Evolutionary conservation across 2,113 vertebrate genomes (phyloP).

Genomic region (Loxodonta africana): DNA sequence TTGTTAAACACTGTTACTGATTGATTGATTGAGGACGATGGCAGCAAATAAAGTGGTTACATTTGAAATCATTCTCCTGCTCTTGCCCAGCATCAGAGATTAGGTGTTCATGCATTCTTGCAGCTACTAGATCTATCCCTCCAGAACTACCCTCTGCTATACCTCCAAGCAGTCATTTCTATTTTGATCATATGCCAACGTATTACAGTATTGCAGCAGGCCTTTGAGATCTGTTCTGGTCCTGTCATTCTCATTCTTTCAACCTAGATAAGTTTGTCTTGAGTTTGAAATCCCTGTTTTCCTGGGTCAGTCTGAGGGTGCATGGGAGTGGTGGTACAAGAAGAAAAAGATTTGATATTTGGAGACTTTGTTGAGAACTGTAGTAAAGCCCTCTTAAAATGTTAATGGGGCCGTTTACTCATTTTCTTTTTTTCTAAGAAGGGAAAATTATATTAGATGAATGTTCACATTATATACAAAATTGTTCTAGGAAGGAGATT

Average conservation of each 20-base stretch:
- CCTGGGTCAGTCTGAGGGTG: neutral
- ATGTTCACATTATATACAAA: constrained; percentile 42
- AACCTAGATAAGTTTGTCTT: neutral
- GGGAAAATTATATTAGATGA: neutral
- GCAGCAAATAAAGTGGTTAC: neutral
- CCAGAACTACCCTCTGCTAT: neutral
- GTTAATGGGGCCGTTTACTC: neutral
- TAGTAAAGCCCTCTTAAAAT: neutral
- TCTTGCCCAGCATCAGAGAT: neutral
- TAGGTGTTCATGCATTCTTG: neutral
- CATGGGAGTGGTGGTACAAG: neutral
- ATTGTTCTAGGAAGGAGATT: neutral
- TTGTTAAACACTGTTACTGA: neutral
- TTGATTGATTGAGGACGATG: neutral
- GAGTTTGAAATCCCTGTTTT: neutral
- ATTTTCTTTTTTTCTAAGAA: constrained; percentile 17
- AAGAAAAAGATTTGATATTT: neutral
- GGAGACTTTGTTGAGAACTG: neutral
- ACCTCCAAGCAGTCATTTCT: neutral
- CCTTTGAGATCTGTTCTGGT: neutral
- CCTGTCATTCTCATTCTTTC: neutral
- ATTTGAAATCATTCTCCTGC: neutral
- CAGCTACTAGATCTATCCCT: fast-evolving
- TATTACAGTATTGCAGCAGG: neutral
- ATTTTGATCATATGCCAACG: neutral